Base-by-base conservation (phyloP, 30 jellyfish, hydroid and myxozoan species). In the Hydractinia symbiolongicarpus region DNA sequence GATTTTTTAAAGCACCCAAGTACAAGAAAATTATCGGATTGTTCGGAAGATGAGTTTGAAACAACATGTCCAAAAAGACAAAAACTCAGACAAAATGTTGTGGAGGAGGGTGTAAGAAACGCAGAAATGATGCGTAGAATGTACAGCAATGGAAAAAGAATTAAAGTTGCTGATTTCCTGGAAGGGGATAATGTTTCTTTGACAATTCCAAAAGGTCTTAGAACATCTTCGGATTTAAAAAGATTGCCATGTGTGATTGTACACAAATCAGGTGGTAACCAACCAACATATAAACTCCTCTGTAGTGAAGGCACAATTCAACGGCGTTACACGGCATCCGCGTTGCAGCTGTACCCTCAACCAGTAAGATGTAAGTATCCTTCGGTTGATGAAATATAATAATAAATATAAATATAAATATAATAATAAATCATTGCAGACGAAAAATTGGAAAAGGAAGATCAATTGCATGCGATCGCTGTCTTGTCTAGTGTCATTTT, bases 291-390 rank as follows among this genome's bases (percentile, higher is more conserved):
- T 71, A 20, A 30, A 20, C 61, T 71, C 4, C n/a, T 71, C 60
- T 20, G 56, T 30, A 30, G 51, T 55, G 9, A 71, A 7, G 80
- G 80, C 7, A 53, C 51, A 15, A 19, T 71, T 55, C 56, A 8
- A 20, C 60, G 80, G 40, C 40, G 61, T 20, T 71, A 20, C 54
- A 71, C 56, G 15, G 80, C 80, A 71, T 71, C 80, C 40, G 80
- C n/a, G 51, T 53, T 71, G 51, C 17, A n/a, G 80, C 9, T 20
- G 54, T 71, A 71, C 54, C 80, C 80, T 20, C 60, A 60, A 19
- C 80, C 56, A 7, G 80, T 71, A 7, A 49, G 61, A 19, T 44
- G 74, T 4, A 50, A 50, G 40, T 71, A 20, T 30, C 60, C 15
- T 30, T 30, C 44, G 44, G 44, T 30, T 30, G n/a, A n/a, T n/a